Conservation (phyloP, 1,140 invertebrate species). For the Scylla paramamosain region DNA sequence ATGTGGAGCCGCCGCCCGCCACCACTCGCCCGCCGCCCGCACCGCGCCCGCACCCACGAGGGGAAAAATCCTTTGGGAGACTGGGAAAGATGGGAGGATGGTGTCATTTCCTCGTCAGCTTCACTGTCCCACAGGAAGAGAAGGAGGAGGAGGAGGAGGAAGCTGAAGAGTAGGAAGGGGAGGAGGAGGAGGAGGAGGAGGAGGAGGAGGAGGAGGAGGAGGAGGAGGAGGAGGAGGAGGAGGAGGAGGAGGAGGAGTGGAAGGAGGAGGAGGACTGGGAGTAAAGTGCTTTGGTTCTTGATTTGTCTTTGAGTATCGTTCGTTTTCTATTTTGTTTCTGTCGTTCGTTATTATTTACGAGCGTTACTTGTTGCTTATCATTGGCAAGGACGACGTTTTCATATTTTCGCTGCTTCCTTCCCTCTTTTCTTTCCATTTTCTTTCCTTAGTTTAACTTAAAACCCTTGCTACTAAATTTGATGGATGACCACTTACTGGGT, state of each 20-base stretch:
- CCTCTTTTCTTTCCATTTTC: background rate
- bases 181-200: background rate
- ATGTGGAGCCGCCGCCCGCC: constrained; percentile 37
- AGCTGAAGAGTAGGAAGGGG: background rate
- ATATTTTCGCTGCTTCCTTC: background rate
- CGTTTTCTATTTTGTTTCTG: background rate
- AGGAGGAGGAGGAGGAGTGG: background rate
- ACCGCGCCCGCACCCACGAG: too few species aligned
- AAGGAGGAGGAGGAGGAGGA: background rate
- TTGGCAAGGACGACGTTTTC: too few species aligned
- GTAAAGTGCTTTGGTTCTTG: background rate
- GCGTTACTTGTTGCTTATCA: background rate
- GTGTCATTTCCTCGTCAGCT: too few species aligned
- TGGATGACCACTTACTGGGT: background rate
- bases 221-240: background rate
- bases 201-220: constrained; percentile 7
- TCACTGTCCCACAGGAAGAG: too few species aligned
- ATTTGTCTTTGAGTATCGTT: background rate
- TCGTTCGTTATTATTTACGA: background rate
- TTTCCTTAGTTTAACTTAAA: background rate
- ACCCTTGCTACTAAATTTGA: background rate
- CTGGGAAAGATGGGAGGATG: too few species aligned
- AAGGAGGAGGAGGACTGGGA: background rate
- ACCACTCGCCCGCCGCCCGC: too few species aligned
- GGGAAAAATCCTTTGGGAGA: too few species aligned